A percentile compares a stretch with the other conserved stretches of the same genome.
Evolutionary conservation across 2,113 vertebrate species (phyloP).

Genomic region (Scomber japonicus): DNA sequence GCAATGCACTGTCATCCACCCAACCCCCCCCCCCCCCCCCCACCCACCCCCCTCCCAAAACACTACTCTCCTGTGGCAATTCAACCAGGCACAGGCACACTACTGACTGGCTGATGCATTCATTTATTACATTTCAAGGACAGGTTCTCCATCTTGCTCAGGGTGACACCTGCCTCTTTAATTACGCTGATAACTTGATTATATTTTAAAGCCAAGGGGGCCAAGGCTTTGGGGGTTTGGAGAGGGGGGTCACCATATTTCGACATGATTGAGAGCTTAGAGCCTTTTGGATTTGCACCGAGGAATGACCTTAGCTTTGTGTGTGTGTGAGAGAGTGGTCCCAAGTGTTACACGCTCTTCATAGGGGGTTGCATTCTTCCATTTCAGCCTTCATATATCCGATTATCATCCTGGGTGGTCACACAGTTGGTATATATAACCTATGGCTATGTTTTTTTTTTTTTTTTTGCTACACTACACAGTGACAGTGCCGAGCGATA

Average conservation of each 20-base stretch:
- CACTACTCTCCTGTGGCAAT: not conserved
- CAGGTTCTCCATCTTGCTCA: constrained; percentile 68
- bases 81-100: not conserved
- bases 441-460: not conserved
- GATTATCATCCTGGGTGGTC: constrained; percentile 17
- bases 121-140: constrained; percentile 71
- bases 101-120: constrained; percentile 48
- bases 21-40: too few species aligned
- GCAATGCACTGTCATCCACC: constrained; percentile 20
- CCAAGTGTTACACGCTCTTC: constrained; percentile 13
- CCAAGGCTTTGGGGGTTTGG: constrained; percentile 3
- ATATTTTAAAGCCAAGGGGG: constrained; percentile 26
- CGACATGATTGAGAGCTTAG: constrained; percentile 24
- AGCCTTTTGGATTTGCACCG: constrained; percentile 26
- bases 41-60: too few species aligned
- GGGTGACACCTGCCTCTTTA: constrained; percentile 58
- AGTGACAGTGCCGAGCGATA: constrained; percentile 11
- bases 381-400: not conserved
- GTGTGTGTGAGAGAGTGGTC: not conserved
- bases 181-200: constrained; percentile 71
- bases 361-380: constrained; percentile 9
- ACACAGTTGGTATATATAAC: not conserved
- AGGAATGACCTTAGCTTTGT: constrained; percentile 20
- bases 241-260: not conserved
- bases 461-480: constrained; percentile 7